Conservation (phyloP, 2,888 invertebrate species). For the Melinopterus prodromus region DNA sequence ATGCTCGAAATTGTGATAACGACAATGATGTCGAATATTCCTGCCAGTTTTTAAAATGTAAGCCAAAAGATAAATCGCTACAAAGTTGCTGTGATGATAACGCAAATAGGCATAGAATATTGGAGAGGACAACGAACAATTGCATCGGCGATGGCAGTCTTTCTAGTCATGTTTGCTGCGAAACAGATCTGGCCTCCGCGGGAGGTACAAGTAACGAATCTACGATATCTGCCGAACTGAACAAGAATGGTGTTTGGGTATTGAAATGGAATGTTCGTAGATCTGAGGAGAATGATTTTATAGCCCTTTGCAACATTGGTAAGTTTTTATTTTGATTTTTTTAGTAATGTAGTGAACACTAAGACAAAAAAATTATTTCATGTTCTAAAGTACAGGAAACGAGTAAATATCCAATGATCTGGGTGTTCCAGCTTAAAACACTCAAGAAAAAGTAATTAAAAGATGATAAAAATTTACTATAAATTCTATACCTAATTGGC, state of each 20-base stretch:
- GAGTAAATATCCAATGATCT: too few species aligned
- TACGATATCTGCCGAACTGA: constrained; percentile 55
- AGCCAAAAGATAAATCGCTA: constrained; percentile 46
- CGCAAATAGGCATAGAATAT: constrained; percentile 42
- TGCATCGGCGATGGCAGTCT: constrained; percentile 34
- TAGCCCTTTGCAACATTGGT: constrained; percentile 67
- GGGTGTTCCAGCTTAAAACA: too few species aligned
- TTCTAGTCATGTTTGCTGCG: constrained; percentile 33
- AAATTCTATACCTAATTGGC: too few species aligned
- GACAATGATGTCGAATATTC: constrained; percentile 38
- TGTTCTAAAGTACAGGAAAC: too few species aligned
- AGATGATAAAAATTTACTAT: too few species aligned
- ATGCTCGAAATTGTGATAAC: constrained; percentile 37
- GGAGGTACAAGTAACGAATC: neutral
- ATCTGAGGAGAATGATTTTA: constrained; percentile 63
- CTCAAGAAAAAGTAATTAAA: too few species aligned
- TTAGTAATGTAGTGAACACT: neutral
- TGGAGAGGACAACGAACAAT: constrained; percentile 48
- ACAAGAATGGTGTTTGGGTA: constrained; percentile 56
- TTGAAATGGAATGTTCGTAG: constrained; percentile 62
- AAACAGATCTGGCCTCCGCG: neutral
- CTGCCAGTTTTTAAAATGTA: constrained; percentile 52
- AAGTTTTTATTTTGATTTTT: constrained; percentile 47
- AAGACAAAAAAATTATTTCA: neutral
- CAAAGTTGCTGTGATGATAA: constrained; percentile 34